Conservation (phyloP, 1,140 invertebrate genomes). For the Cherax destructor region DNA sequence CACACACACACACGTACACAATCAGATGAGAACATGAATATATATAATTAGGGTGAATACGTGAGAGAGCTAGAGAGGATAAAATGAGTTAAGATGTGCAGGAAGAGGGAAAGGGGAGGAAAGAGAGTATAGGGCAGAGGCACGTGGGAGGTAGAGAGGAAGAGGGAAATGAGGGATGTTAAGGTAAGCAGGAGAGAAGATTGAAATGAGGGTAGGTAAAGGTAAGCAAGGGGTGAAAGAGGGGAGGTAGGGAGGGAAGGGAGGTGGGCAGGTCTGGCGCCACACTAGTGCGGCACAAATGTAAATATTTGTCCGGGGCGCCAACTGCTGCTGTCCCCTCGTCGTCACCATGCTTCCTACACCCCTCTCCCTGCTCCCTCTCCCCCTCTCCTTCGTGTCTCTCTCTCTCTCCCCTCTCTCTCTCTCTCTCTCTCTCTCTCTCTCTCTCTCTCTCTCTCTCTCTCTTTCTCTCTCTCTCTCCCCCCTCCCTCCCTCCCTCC, state of each 20-base stretch:
- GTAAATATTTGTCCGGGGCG: slow-evolving; percentile 65
- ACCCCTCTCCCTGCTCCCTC: not conserved
- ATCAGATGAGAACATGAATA: too few relatives aligned
- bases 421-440: too few relatives aligned
- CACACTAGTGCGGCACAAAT: slow-evolving; percentile 54
- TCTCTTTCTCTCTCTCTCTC: not conserved
- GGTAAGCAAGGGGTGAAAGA: not conserved
- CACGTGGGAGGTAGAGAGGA: too few relatives aligned
- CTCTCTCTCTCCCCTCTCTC: too few relatives aligned
- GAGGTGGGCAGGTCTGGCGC: slow-evolving; percentile 52
- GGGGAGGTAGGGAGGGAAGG: not conserved
- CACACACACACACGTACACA: too few relatives aligned
- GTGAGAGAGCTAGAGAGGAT: too few relatives aligned
- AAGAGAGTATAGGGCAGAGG: too few relatives aligned
- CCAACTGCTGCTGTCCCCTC: slow-evolving; percentile 56
- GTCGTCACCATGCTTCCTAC: slow-evolving; percentile 13
- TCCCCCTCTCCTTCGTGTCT: too few relatives aligned
- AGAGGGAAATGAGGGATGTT: not conserved
- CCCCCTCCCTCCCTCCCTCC: too few relatives aligned
- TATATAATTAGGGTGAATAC: too few relatives aligned
- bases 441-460: not conserved
- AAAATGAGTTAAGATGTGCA: too few relatives aligned
- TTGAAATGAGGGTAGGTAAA: not conserved
- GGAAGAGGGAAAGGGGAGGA: too few relatives aligned
- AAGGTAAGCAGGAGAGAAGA: not conserved